Conservation (phyloP, 2,113 vertebrate genomes). For the Corydoras sp. region DNA sequence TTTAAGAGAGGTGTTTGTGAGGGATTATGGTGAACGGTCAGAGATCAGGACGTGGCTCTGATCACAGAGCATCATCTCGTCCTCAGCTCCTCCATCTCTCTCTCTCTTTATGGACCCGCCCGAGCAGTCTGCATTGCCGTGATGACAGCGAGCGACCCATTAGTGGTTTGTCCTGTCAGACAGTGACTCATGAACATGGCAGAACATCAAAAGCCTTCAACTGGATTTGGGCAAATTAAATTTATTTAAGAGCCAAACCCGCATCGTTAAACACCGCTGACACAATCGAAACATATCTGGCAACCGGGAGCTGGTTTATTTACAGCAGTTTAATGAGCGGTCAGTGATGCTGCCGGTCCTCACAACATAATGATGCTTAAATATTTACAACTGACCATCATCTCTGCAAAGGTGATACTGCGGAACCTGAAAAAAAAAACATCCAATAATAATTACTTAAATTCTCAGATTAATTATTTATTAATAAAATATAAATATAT, state of each 20-base stretch:
- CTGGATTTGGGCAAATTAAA: constrained; percentile 7
- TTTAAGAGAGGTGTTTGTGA: too few species aligned
- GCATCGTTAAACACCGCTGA: constrained; percentile 23
- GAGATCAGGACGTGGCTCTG: too few species aligned
- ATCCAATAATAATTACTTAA: too few species aligned
- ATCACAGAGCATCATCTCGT: neutral
- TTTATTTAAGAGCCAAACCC: constrained; percentile 18
- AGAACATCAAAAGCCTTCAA: constrained; percentile 12
- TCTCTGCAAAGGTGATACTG: too few species aligned
- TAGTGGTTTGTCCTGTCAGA: constrained; percentile 33
- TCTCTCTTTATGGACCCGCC: constrained; percentile 23
- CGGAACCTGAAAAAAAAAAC: too few species aligned
- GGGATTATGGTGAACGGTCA: too few species aligned
- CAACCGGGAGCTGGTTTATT: neutral
- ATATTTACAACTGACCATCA: constrained; percentile 5
- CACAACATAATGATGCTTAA: neutral
- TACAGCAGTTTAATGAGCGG: constrained; percentile 16
- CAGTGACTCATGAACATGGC: constrained; percentile 10
- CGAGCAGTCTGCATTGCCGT: constrained; percentile 27
- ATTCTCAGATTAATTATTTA: too few species aligned
- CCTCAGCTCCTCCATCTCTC: constrained; percentile 3
- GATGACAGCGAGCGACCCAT: constrained; percentile 21
- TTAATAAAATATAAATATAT: too few species aligned
- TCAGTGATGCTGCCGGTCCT: neutral
- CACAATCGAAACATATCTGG: constrained; percentile 17